phyloP scores from a whole-genome alignment of 2,797 vertebrate species.

The Leptatherina wallacei region DNA sequence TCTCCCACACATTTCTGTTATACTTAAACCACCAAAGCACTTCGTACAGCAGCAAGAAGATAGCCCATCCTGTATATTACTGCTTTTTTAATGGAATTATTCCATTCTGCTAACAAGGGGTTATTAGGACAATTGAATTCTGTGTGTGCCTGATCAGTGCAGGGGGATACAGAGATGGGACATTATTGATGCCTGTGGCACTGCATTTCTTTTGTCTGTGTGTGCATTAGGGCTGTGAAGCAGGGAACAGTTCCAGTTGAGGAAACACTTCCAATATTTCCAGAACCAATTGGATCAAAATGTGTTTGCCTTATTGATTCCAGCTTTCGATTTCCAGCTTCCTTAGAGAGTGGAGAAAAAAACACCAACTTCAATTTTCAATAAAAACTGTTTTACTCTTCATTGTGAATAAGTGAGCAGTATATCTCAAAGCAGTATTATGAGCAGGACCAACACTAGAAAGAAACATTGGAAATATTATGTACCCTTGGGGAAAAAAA shows the following conservation, averaged over 20 bases:
- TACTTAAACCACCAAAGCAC: conserved; percentile 54
- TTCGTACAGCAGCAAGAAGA: conserved; percentile 62
- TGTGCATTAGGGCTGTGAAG: conserved; percentile 20
- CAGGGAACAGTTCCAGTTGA: conserved; percentile 43
- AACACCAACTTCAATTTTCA: conserved; percentile 15
- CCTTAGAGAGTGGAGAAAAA: background rate
- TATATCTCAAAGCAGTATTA: conserved; percentile 22
- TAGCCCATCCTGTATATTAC: conserved; percentile 62
- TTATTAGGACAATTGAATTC: conserved; percentile 80
- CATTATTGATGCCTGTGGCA: conserved; percentile 55
- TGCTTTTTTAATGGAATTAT: conserved; percentile 64
- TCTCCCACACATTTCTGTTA: conserved; percentile 59
- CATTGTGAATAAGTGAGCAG: background rate
- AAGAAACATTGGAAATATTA: conserved; percentile 21
- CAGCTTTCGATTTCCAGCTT: conserved; percentile 32
- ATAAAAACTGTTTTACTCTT: conserved; percentile 5
- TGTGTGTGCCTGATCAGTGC: conserved; percentile 56
- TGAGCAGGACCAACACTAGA: conserved; percentile 7
- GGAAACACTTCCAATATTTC: conserved; percentile 53
- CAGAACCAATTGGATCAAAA: conserved; percentile 55
- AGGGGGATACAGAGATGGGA: conserved; percentile 48
- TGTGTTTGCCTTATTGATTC: conserved; percentile 61
- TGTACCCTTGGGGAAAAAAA: conserved; percentile 25
- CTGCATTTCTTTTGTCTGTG: conserved; percentile 34
- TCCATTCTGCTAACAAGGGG: conserved; percentile 74